Percentiles rank a stretch among this genome's conserved stretches.
These are phyloP conservation scores for Naso thynnoides DNA, from an alignment of 2,797 vertebrate species.

Conservation along the genomic window DNA sequence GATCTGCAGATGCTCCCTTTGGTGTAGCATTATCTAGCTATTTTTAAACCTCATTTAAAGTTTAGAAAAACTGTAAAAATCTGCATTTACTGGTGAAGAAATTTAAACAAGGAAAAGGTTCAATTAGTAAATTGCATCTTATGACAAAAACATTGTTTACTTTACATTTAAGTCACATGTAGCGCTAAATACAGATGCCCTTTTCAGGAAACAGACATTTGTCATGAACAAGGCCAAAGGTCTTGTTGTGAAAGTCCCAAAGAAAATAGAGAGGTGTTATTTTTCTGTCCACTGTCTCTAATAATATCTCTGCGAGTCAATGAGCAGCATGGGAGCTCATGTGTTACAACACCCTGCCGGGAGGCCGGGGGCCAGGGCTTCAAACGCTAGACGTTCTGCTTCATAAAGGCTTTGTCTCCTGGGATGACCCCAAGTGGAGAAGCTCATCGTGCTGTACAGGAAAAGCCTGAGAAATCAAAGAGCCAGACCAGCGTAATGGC, in stretches of 20 bases:
- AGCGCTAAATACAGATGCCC: conserved; percentile 33
- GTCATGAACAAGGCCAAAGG: conserved; percentile 31
- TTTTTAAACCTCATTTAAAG: conserved; percentile 5
- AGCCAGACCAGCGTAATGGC: conserved; percentile 75
- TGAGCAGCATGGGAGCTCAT: conserved; percentile 66
- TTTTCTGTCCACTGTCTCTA: conserved; percentile 58
- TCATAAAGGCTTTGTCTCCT: conserved; percentile 82
- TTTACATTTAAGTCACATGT: background rate
- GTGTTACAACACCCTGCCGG: conserved; percentile 55
- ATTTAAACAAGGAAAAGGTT: background rate
- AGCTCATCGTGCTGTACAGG: conserved; percentile 84
- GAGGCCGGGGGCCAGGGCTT: conserved; percentile 70
- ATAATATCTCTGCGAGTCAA: conserved; percentile 68
- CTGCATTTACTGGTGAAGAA: background rate
- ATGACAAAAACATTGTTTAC: background rate
- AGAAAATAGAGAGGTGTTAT: conserved; percentile 58
- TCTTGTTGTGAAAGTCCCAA: conserved; percentile 46
- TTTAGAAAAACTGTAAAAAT: background rate
- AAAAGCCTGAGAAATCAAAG: conserved; percentile 86
- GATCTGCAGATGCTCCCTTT: conserved; percentile 41
- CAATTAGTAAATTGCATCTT: background rate
- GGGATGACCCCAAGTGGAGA: conserved; percentile 85
- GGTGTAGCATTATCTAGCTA: background rate
- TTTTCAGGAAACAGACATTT: conserved; percentile 37
- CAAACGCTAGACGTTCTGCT: conserved; percentile 75